Evolutionary conservation across 2,113 vertebrate species (phyloP), one percentile per base, ranked within the genome.

Genomic region (Hypanus sabinus): DNA sequence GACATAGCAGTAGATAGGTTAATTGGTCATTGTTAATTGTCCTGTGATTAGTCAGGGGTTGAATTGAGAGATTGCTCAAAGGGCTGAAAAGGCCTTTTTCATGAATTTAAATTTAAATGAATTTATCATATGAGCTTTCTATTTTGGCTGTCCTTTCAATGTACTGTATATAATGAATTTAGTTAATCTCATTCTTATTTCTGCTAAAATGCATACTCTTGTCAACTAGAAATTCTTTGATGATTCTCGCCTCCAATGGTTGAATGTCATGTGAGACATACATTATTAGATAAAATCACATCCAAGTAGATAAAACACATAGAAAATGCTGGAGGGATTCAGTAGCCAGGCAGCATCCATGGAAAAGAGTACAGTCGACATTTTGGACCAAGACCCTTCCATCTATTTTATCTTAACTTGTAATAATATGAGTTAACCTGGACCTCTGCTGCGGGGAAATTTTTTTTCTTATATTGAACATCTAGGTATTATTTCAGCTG

Each of bases 111-210:
- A 1, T 46, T 1, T 46, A 46, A 46, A 46, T 46, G 4, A 46
- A 46, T 46, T 88, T 85, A 11, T 62, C 11, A 27, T 5, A 1
- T 36, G 60, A 20, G 60, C 60, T 90, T 90, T 65, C 60, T 5
- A 65, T 65, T 90, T 20, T 90, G 85, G 85, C 85, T 33, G n/a
- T 7, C 60, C 85, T 65, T 88, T 88, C 85, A 90, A 88, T 65
- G 30, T 88, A 62, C 27, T 33, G 30, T 88, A 62, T 11, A 33
- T 88, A 65, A 88, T 65, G 65, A 62, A 88, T 20, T 90, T n/a
- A 88, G 83, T 88, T 33, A 65, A 90, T 90, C 27, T 65, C n/a
- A 90, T 62, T 90, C 60, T 36, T 90, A 65, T 33, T 90, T 60
- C 60, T 90, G 85, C 83, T 88, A 20, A 90, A 90, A 65, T 62